phyloP scores from a whole-genome alignment of 2,113 vertebrate species.

The Marcusenius ussheri region DNA sequence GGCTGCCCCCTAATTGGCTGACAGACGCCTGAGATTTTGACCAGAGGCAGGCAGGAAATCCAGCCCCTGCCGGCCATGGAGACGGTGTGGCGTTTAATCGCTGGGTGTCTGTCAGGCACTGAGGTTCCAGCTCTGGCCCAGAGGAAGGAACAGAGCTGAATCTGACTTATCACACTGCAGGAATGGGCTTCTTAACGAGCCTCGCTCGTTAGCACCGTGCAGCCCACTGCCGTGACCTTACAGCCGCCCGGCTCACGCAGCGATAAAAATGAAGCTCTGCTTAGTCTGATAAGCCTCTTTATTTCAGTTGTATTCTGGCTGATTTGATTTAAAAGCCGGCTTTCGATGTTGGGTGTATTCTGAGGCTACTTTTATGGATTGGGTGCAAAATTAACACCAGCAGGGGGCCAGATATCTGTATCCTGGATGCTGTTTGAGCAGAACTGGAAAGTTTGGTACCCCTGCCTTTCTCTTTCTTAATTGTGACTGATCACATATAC shows the following conservation, averaged over 20 bases:
- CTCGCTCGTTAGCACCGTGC: background rate
- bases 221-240: background rate
- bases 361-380: background rate
- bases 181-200: conserved; percentile 24
- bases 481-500: background rate
- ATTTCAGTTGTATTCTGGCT: background rate
- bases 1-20: conserved; percentile 32
- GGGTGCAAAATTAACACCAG: background rate
- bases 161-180: conserved; percentile 23
- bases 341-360: background rate
- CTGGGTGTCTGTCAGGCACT: conserved; percentile 37
- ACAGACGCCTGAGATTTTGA: conserved; percentile 25
- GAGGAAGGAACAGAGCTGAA: conserved; percentile 23
- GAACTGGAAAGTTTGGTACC: background rate
- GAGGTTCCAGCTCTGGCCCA: conserved; percentile 17
- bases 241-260: background rate
- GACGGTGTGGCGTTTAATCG: conserved; percentile 37
- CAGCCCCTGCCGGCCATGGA: conserved; percentile 24
- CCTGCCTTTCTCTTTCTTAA: background rate
- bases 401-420: background rate
- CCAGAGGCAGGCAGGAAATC: conserved; percentile 37
- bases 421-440: background rate
- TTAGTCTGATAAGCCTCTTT: background rate
- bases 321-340: background rate
- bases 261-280: background rate